Base-by-base conservation (phyloP, 2,797 vertebrate genomes). In the Toxotes lorentzi region DNA sequence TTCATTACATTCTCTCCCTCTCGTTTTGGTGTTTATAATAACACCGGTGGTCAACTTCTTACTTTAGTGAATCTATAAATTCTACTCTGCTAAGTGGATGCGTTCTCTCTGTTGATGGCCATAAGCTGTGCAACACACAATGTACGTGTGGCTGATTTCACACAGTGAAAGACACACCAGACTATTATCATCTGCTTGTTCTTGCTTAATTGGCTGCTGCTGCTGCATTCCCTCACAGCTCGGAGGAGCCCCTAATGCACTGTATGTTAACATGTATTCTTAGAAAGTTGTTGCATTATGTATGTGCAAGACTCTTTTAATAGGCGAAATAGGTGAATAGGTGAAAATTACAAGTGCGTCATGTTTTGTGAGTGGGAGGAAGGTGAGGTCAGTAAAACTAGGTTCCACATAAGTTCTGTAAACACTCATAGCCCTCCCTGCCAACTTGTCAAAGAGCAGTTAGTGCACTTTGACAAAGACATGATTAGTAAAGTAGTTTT, bases 121-220 rank as follows among this genome's bases (percentile, higher is more conserved):
- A 38, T 48, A 4, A 35, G 5, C 14, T 19, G 11, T 64, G 16
- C 62, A 7, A 3, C 7, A 34, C 9, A 16, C 17, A 43, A n/a
- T 62, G 30, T 48, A 43, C 4, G 0, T 10, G 30, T 51, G 56
- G 53, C 19, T 70, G 34, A 70, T 69, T 38, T 57, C 32, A 65
- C 13, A 17, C 24, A 2, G 17, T 68, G 32, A 70, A 67, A 67
- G 59, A 56, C 23, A 38, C 59, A 57, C 19, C 35, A 71, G 14
- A 65, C 14, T 6, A 62, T 70, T 77, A 41, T 61, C 17, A 23
- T 56, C 9, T 54, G 17, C 77, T 70, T 65, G 58, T 65, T 58
- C 17, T 66, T 40, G 17, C 60, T 73, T 81, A 79, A 78, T 71
- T 79, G 54, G 38, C 59, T 70, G 45, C 45, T 48, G 45, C 45